A percentile compares a stretch with the other conserved stretches of the same genome.
These are phyloP conservation scores for Unio pictorum DNA, from an alignment of 2,888 invertebrate genomes.

Conservation along the genomic window DNA sequence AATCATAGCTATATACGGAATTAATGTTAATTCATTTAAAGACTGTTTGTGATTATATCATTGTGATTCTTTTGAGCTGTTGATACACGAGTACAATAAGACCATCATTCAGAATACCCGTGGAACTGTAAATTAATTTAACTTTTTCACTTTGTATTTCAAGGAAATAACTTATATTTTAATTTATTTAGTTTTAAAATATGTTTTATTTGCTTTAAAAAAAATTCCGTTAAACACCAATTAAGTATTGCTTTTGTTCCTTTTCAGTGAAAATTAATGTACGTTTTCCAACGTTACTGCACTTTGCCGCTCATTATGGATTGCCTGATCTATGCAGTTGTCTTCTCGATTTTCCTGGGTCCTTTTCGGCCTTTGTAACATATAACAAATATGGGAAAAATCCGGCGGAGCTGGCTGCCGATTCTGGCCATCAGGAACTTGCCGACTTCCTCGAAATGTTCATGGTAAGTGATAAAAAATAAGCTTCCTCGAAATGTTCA, in stretches of 20 bases:
- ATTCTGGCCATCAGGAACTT: slow-evolving; percentile 19
- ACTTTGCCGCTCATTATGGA: slow-evolving; percentile 31
- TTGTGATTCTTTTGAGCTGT: no score
- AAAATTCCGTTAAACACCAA: no score
- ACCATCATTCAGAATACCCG: no score
- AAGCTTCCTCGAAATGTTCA: slow-evolving; percentile 19
- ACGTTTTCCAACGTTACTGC: slow-evolving; percentile 28
- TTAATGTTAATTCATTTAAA: no score
- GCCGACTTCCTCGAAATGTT: slow-evolving; percentile 22
- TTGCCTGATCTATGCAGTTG: slow-evolving; percentile 18
- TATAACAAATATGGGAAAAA: slow-evolving; percentile 17
- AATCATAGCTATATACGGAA: no score
- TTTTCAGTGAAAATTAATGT: slow-evolving; percentile 7
- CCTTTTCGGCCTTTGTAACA: slow-evolving; percentile 16
- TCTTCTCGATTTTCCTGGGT: slow-evolving; percentile 24
- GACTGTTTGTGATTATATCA: no score
- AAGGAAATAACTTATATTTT: no score
- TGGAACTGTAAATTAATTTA: no score
- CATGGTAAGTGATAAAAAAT: slow-evolving; percentile 7
- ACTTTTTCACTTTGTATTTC: no score
- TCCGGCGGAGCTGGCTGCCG: slow-evolving; percentile 24
- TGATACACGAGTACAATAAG: no score
- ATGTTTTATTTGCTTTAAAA: no score
- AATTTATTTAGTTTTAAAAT: no score
- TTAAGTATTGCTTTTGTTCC: background rate